Evolutionary conservation across 2,113 vertebrate species (phyloP).

Genomic region (Sporophila hypoxantha): DNA sequence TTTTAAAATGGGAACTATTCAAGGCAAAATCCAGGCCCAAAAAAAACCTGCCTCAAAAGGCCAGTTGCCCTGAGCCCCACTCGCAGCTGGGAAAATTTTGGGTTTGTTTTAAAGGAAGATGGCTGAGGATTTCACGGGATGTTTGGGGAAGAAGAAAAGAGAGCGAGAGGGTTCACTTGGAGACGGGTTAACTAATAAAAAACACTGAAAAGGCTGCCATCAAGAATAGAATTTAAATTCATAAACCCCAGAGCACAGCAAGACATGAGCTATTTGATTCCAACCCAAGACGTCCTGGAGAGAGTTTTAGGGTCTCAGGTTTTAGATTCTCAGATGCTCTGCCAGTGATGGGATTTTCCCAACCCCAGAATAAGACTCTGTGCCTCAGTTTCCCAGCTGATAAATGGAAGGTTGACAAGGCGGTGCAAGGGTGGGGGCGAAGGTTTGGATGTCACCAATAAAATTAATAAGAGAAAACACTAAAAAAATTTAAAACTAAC

Average conservation of each 20-base stretch:
- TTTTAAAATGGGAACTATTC: background rate
- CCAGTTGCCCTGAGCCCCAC: background rate
- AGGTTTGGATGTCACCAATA: background rate
- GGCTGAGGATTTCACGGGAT: background rate
- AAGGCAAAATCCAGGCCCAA: background rate
- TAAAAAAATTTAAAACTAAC: background rate
- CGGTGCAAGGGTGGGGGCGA: accelerated
- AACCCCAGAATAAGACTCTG: accelerated
- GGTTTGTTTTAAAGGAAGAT: background rate
- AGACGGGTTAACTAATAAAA: background rate
- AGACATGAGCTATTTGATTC: background rate
- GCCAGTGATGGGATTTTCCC: accelerated
- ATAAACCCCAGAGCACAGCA: background rate
- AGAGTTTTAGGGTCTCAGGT: background rate
- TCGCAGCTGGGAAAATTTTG: background rate
- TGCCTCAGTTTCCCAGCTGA: background rate
- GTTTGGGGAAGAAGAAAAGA: background rate
- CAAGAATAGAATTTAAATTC: background rate
- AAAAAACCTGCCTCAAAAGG: background rate
- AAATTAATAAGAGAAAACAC: background rate
- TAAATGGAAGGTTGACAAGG: accelerated
- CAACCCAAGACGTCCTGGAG: background rate
- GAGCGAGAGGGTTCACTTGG: background rate
- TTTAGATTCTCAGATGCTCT: background rate
- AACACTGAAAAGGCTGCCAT: background rate